Evolutionary conservation across 2,888 invertebrate species (phyloP), one percentile per base, ranked within the genome.

Genomic region (Gnatocerus cornutus): DNA sequence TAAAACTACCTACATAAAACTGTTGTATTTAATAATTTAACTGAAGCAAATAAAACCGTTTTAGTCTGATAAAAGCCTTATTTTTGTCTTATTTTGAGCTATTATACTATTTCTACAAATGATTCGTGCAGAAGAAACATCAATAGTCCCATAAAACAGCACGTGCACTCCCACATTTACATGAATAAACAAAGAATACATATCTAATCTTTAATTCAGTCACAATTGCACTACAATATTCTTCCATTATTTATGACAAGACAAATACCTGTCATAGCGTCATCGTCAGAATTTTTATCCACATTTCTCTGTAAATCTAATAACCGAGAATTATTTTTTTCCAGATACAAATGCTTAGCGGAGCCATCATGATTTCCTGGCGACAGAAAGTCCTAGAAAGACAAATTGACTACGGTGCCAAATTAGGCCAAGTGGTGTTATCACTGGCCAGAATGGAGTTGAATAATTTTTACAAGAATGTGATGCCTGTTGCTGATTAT

Each of bases 401-500:
- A 71, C 96, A 96, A 88, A 95, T 96, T 78, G 94, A 95, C 85
- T 95, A 94, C 83, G 96, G 95, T 69, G 95, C 95, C 73, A 91
- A 95, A 82, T 89, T 96, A 72, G 96, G 96, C 41, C 95, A 95
- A 86, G 92, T 93, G 66, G 91, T 92, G 76, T 90, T 95, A 75
- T 92, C 92, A 71, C 87, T 96, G 76, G 96, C 95, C 66, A 88
- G 91, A 82, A 95, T 95, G 94, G 96, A 96, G 86, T 89, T 96
- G 63, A 90, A 90, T 82, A 95, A 95, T 88, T 96, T 95, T 88
- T 95, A 94, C 83, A 91, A 91, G 81, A 93, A 92, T 85, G 95
- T 95, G 55, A 93, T 95, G 90, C 95, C 95, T 0, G 95, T 96
- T 14, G 95, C 94, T 0, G 96, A 96, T 82, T 95, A 95, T 85